These are phyloP conservation scores for Halichoeres trimaculatus DNA, from an alignment of 2,113 vertebrate genomes.

Conservation along the genomic window DNA sequence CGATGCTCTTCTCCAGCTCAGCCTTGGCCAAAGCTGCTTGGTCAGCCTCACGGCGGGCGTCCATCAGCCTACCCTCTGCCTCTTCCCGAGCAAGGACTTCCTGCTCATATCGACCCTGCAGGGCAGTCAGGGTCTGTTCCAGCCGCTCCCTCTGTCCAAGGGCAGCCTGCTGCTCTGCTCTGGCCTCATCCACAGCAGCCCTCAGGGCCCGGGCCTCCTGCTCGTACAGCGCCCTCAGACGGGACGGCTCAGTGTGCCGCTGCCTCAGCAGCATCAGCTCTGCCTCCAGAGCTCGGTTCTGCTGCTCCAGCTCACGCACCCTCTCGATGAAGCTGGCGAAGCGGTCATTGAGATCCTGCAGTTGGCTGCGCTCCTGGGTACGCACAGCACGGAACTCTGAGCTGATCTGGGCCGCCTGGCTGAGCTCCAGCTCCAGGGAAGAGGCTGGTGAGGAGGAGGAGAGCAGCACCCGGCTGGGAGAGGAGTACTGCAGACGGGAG, in stretches of 20 bases:
- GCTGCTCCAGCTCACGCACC: constrained; percentile 84
- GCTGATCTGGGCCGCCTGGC: constrained; percentile 78
- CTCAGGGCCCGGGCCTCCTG: constrained; percentile 80
- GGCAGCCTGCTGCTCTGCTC: constrained; percentile 77
- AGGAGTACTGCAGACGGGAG: constrained; percentile 75
- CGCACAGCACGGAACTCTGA: constrained; percentile 75
- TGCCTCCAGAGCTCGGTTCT: constrained; percentile 70
- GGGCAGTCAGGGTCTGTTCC: constrained; percentile 71
- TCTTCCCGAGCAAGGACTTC: constrained; percentile 78
- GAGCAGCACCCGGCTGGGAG: constrained; percentile 66
- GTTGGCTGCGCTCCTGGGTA: constrained; percentile 79
- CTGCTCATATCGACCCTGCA: constrained; percentile 73
- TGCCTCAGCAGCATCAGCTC: constrained; percentile 77
- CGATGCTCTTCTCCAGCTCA: constrained; percentile 78
- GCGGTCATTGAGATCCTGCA: constrained; percentile 84
- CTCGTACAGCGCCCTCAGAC: constrained; percentile 75
- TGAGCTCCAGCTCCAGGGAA: constrained; percentile 78
- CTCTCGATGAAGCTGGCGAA: constrained; percentile 85
- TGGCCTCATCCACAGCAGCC: constrained; percentile 82
- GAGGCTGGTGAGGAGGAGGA: constrained; percentile 65
- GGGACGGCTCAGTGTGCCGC: constrained; percentile 89
- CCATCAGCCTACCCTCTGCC: constrained; percentile 80
- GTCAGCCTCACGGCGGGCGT: constrained; percentile 78
- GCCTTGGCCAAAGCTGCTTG: constrained; percentile 74
- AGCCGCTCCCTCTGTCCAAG: constrained; percentile 78